phyloP scores from a whole-genome alignment of 1,140 invertebrate genomes.

The Galendromus occidentalis region DNA sequence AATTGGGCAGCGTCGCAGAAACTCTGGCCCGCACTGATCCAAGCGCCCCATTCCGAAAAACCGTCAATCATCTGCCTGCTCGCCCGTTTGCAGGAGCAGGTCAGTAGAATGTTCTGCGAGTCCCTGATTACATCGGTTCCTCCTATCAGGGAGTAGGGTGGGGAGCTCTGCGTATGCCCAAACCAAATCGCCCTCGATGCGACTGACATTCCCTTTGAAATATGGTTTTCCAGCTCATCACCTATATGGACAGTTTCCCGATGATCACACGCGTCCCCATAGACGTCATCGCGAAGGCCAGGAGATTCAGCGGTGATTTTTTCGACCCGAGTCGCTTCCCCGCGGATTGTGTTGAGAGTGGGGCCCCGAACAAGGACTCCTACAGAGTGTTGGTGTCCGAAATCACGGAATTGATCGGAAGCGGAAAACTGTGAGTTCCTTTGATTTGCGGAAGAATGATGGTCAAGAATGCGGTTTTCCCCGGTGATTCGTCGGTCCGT shows the following conservation, averaged over 20 bases:
- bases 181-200: too few species aligned
- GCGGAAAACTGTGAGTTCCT: slow-evolving; percentile 45
- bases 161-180: too few species aligned
- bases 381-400: slow-evolving; percentile 42
- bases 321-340: neutral
- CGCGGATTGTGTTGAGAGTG: neutral
- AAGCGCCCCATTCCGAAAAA: slow-evolving; percentile 54
- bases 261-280: slow-evolving; percentile 16
- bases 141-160: too few species aligned
- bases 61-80: slow-evolving; percentile 52
- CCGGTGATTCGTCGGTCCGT: too few species aligned
- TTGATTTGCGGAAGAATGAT: too few species aligned
- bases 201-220: neutral
- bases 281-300: slow-evolving; percentile 28
- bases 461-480: too few species aligned
- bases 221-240: neutral
- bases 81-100: slow-evolving; percentile 34
- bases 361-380: slow-evolving; percentile 28
- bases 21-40: slow-evolving; percentile 51
- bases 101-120: slow-evolving; percentile 19
- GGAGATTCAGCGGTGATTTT: slow-evolving; percentile 3
- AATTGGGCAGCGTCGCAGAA: slow-evolving; percentile 49
- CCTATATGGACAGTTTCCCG: slow-evolving; percentile 12
- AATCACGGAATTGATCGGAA: slow-evolving; percentile 40
- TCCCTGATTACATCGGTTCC: too few species aligned